Base-by-base conservation (phyloP, 1,140 invertebrate genomes). In the Asbolus verrucosus region DNA sequence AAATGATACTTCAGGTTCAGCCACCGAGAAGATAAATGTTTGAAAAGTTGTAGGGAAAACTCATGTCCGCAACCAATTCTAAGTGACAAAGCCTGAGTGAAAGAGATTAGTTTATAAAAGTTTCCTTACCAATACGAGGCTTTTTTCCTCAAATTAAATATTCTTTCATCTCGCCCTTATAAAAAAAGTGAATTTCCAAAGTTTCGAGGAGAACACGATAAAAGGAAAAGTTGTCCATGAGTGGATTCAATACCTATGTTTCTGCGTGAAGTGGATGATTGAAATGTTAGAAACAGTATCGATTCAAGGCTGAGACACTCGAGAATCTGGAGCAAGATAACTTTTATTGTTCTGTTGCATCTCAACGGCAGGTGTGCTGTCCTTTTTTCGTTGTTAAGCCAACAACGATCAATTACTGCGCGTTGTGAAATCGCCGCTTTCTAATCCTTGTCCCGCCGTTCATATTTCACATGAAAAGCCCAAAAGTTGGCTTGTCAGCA, bases 401-500 rank as follows among this genome's bases (percentile, higher is more conserved):
- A n/a, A n/a, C n/a, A n/a, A n/a, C n/a, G n/a, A n/a, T n/a, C n/a
- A n/a, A n/a, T 54, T 54, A 24, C 14, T 27, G 11, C 11, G 19
- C n/a, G n/a, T n/a, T n/a, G n/a, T n/a, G n/a, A n/a, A n/a, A n/a
- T n/a, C n/a, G n/a, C 19, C 21, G n/a, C 3, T 15, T 27, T 13
- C 46, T 54, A 54, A 54, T 54, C 46, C 46, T 27, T 27, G 41
- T 21, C 9, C 8, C 24, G 11, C 46, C 46, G 46, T 27, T 54
- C 46, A 54, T 54, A 54, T 54, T 54, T 54, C 46, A 54, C 46
- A 13, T 9, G 9, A 21, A 54, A 54, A 54, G 46, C 46, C 46
- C n/a, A 27, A 54, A 54, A 54, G 46, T 54, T 54, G 46, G 46
- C 46, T 54, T 54, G 46, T 54, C 46, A 54, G 46, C 46, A 54